phyloP scores from a whole-genome alignment of 2,888 invertebrate species.

The Sesia apiformis region DNA sequence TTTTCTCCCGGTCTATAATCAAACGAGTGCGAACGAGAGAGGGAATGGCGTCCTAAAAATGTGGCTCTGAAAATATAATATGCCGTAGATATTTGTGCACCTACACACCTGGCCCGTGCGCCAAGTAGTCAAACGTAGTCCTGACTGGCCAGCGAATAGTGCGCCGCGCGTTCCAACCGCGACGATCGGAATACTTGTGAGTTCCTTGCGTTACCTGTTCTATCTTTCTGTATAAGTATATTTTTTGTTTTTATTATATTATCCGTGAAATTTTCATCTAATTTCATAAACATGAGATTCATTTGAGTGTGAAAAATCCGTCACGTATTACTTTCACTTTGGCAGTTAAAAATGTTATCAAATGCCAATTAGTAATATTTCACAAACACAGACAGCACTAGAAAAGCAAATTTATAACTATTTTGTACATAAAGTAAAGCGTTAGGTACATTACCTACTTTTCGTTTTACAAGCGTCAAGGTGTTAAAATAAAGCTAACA shows the following conservation, averaged over 20 bases:
- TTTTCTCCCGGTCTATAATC: slow-evolving; percentile 12
- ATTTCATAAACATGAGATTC: no score
- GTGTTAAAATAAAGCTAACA: background rate
- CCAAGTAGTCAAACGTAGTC: slow-evolving; percentile 47
- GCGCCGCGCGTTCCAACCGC: slow-evolving; percentile 26
- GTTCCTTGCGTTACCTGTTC: slow-evolving; percentile 18
- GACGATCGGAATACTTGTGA: slow-evolving; percentile 29
- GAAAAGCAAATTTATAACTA: no score
- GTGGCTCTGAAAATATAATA: slow-evolving; percentile 55
- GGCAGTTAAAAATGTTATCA: no score
- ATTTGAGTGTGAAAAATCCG: no score
- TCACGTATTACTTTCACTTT: no score
- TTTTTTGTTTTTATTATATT: background rate
- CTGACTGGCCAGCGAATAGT: slow-evolving; percentile 25
- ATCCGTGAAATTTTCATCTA: no score
- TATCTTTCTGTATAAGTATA: background rate
- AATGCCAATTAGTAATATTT: no score
- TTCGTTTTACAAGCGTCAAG: background rate
- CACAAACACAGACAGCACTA: no score
- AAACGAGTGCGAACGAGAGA: slow-evolving; percentile 27
- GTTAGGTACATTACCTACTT: no score
- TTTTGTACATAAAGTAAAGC: no score
- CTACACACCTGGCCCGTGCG: slow-evolving; percentile 47
- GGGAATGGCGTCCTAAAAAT: slow-evolving; percentile 37
- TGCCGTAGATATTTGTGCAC: slow-evolving; percentile 46